These are phyloP conservation scores for Diadromus collaris DNA, from an alignment of 2,888 invertebrate genomes.

Conservation along the genomic window DNA sequence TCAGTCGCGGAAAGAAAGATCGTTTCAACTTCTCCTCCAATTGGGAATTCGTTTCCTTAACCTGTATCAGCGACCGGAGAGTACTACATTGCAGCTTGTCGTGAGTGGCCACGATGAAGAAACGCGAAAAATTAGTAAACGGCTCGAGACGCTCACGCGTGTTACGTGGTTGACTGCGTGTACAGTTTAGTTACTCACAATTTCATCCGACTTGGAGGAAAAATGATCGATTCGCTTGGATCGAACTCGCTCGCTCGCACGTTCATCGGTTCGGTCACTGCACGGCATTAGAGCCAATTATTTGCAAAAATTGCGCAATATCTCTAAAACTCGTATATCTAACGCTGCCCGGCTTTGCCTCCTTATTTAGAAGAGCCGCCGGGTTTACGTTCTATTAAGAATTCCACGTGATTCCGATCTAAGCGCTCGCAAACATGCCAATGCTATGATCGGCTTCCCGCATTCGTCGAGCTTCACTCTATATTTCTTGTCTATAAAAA, in stretches of 20 bases:
- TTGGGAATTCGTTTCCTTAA: slow-evolving; percentile 45
- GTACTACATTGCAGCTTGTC: neutral
- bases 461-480: slow-evolving; percentile 18
- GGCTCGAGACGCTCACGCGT: slow-evolving; percentile 50
- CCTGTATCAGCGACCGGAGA: slow-evolving; percentile 5
- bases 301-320: slow-evolving; percentile 54
- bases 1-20: slow-evolving; percentile 44
- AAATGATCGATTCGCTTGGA: slow-evolving; percentile 43
- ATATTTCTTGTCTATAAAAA: slow-evolving; percentile 34
- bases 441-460: slow-evolving; percentile 26
- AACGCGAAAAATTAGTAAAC: slow-evolving; percentile 57
- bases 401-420: slow-evolving; percentile 34
- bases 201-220: slow-evolving; percentile 30
- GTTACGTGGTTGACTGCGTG: slow-evolving; percentile 18
- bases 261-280: slow-evolving; percentile 46
- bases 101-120: slow-evolving; percentile 41
- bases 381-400: slow-evolving; percentile 38
- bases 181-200: slow-evolving; percentile 30
- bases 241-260: slow-evolving; percentile 35
- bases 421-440: slow-evolving; percentile 17
- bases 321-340: slow-evolving; percentile 34
- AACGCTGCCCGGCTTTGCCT: slow-evolving; percentile 26
- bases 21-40: slow-evolving; percentile 44
- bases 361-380: slow-evolving; percentile 47
- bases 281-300: slow-evolving; percentile 29